Evolutionary conservation across 2,888 invertebrate genomes (phyloP).

Genomic region (Euplagia quadripunctaria): DNA sequence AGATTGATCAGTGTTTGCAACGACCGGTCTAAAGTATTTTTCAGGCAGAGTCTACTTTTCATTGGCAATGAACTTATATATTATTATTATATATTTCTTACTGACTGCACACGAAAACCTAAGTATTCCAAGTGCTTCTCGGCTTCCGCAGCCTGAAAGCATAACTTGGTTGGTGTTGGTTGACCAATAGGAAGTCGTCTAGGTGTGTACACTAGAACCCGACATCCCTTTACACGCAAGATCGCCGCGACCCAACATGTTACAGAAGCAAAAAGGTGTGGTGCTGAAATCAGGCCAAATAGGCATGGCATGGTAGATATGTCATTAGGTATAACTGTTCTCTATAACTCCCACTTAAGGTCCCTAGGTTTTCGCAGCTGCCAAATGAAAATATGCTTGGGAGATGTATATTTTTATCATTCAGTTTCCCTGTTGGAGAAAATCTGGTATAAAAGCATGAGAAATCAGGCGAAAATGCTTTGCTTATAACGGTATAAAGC

Average conservation of each 20-base stretch:
- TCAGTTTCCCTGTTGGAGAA: too few species aligned
- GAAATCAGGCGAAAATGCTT: too few species aligned
- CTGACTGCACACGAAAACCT: not conserved
- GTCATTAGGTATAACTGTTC: not conserved
- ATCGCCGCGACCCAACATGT: too few species aligned
- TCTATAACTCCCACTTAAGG: not conserved
- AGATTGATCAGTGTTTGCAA: too few species aligned
- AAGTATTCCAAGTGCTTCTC: not conserved
- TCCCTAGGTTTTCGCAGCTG: not conserved
- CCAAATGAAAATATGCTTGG: not conserved
- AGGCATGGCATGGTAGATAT: too few species aligned
- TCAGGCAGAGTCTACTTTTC: not conserved
- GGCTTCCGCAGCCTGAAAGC: not conserved
- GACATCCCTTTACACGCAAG: too few species aligned
- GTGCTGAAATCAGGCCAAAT: not conserved
- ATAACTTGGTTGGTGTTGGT: not conserved
- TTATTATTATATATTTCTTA: too few species aligned
- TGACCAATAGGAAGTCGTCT: not conserved
- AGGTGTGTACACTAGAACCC: too few species aligned
- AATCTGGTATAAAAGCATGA: too few species aligned
- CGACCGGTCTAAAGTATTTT: too few species aligned
- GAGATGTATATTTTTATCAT: not conserved
- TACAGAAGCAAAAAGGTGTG: not conserved
- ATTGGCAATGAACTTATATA: slow-evolving; percentile 3
- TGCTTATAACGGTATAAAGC: too few species aligned